phyloP scores from a whole-genome alignment of 2,797 vertebrate species.

The Alca torda region DNA sequence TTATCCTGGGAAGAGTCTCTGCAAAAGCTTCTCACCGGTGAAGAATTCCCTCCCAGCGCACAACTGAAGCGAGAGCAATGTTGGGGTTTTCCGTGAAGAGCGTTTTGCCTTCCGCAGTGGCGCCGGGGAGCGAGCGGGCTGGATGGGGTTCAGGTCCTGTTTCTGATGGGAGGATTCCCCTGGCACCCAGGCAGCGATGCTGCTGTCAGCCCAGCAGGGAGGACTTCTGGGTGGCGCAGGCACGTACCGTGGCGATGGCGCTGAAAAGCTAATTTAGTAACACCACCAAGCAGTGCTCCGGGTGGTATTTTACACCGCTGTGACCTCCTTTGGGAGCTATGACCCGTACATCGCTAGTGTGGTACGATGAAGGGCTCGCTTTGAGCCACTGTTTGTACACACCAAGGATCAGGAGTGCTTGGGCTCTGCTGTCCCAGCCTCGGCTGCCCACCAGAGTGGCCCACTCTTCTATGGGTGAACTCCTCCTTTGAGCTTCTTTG shows the following conservation, averaged over 20 bases:
- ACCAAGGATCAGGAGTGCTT: neutral
- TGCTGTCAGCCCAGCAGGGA: neutral
- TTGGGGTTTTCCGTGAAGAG: neutral
- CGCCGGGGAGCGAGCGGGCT: accelerated
- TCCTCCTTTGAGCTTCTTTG: neutral
- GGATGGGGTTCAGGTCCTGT: accelerated
- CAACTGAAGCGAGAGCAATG: neutral
- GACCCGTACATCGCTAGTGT: accelerated
- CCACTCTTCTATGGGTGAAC: neutral
- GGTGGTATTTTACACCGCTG: neutral
- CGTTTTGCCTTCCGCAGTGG: neutral
- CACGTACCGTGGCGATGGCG: accelerated
- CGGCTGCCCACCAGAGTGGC: neutral
- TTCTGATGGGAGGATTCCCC: neutral
- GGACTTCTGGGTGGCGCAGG: neutral
- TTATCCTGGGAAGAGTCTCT: neutral
- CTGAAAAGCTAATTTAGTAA: neutral
- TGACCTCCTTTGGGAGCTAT: neutral
- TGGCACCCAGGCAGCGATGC: accelerated
- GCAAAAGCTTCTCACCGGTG: neutral
- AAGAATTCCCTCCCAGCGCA: neutral
- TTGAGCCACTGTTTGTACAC: neutral
- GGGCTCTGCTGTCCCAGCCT: neutral
- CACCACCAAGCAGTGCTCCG: accelerated
- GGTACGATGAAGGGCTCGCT: accelerated